phyloP scores from a whole-genome alignment of 1,140 invertebrate genomes.

The Bombus waltoni region DNA sequence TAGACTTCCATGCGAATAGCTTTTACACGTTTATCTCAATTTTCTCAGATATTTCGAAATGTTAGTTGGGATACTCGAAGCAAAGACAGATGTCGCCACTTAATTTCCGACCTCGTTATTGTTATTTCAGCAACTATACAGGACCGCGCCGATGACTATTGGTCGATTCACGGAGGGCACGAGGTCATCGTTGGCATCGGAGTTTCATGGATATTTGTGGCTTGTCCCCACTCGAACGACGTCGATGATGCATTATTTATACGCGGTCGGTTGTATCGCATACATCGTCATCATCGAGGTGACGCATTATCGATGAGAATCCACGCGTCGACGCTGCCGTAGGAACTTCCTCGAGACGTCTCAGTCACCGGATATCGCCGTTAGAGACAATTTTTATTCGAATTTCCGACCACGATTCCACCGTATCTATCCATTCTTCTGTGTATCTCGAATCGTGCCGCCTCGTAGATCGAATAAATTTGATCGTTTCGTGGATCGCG shows the following conservation, averaged over 20 bases:
- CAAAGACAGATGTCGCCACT: too few relatives aligned
- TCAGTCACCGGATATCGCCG: not conserved
- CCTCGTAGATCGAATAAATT: conserved; percentile 21
- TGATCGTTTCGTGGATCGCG: not conserved
- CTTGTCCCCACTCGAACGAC: conserved; percentile 48
- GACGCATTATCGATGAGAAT: conserved; percentile 64
- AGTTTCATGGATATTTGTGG: conserved; percentile 71
- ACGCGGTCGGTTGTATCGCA: conserved; percentile 49
- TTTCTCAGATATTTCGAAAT: too few relatives aligned
- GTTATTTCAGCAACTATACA: not conserved
- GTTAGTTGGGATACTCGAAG: too few relatives aligned
- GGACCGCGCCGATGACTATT: conserved; percentile 21
- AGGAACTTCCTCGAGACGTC: not conserved
- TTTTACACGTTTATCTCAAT: not conserved
- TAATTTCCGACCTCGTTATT: not conserved
- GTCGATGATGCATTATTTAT: conserved; percentile 76
- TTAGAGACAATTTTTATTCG: conserved; percentile 51
- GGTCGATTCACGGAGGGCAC: conserved; percentile 55
- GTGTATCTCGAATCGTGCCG: conserved; percentile 1
- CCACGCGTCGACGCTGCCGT: conserved; percentile 27
- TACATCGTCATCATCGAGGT: conserved; percentile 54
- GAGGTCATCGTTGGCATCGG: conserved; percentile 71
- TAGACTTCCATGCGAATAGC: not conserved
- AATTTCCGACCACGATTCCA: conserved; percentile 52
- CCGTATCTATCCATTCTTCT: not conserved